phyloP scores from a whole-genome alignment of 2,797 vertebrate species.

The Benthosema pterotum region DNA sequence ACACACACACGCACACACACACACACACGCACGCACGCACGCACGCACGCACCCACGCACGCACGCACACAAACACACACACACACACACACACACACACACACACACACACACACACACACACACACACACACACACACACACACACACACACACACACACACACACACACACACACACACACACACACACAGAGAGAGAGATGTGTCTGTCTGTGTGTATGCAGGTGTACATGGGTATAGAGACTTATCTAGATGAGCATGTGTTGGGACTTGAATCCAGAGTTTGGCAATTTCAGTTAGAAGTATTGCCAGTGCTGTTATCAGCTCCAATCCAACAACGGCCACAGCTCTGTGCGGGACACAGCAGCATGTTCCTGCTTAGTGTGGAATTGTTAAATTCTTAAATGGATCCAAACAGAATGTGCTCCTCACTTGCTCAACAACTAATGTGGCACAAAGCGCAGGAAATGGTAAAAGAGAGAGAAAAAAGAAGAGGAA shows the following conservation, averaged over 20 bases:
- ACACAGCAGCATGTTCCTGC: neutral
- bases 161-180: neutral
- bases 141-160: too few species aligned
- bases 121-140: too few species aligned
- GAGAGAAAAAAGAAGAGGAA: too few species aligned
- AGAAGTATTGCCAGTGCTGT: conserved; percentile 36
- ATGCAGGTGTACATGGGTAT: neutral
- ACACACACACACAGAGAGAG: too few species aligned
- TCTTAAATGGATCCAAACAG: too few species aligned
- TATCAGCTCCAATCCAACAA: conserved; percentile 25
- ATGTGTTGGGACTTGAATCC: conserved; percentile 20
- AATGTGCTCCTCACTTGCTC: too few species aligned
- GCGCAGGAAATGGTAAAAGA: too few species aligned
- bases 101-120: too few species aligned
- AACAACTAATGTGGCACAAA: too few species aligned
- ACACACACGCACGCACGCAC: neutral
- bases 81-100: neutral
- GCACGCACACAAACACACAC: neutral
- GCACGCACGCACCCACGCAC: too few species aligned
- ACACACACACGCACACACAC: neutral
- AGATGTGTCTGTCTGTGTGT: neutral
- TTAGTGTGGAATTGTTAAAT: too few species aligned
- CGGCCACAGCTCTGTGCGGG: conserved; percentile 21
- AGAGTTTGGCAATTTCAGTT: conserved; percentile 38
- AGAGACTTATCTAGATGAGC: conserved; percentile 8